A percentile compares a stretch with the other conserved stretches of the same genome.
Evolutionary conservation across 1,140 invertebrate species (phyloP).

Genomic region (Lerema accius): DNA sequence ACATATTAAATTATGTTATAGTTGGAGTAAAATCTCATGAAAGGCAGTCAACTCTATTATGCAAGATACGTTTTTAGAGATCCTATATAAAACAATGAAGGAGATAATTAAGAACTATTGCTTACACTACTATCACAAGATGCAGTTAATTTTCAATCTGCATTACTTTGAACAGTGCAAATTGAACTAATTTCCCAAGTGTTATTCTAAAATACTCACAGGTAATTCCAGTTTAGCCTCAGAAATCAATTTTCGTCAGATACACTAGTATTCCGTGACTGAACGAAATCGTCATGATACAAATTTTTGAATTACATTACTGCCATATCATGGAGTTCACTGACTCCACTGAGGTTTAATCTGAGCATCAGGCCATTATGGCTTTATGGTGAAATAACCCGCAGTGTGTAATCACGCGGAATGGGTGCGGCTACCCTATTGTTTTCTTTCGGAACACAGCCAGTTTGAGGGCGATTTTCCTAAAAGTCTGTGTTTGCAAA

Average conservation of each 20-base stretch:
- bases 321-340: conserved; percentile 7
- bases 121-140: too few relatives aligned
- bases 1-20: too few relatives aligned
- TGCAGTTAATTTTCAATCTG: too few relatives aligned
- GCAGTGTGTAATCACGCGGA: conserved; percentile 24
- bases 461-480: not conserved
- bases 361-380: conserved; percentile 14
- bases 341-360: conserved; percentile 5
- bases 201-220: too few relatives aligned
- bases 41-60: too few relatives aligned
- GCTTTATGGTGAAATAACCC: conserved; percentile 21
- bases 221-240: not conserved
- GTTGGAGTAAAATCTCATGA: too few relatives aligned
- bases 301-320: conserved; percentile 12
- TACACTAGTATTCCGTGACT: not conserved
- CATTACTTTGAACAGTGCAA: too few relatives aligned
- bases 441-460: conserved; percentile 14
- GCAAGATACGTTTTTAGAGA: too few relatives aligned
- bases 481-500: not conserved
- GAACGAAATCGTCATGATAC: conserved; percentile 2
- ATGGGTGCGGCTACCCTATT: conserved; percentile 17
- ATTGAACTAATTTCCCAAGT: too few relatives aligned
- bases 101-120: too few relatives aligned
- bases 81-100: too few relatives aligned
- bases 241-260: not conserved